Evolutionary conservation across 2,797 vertebrate species (phyloP), one percentile per base, ranked within the genome.

Genomic region (Kryptopterus vitreolus): DNA sequence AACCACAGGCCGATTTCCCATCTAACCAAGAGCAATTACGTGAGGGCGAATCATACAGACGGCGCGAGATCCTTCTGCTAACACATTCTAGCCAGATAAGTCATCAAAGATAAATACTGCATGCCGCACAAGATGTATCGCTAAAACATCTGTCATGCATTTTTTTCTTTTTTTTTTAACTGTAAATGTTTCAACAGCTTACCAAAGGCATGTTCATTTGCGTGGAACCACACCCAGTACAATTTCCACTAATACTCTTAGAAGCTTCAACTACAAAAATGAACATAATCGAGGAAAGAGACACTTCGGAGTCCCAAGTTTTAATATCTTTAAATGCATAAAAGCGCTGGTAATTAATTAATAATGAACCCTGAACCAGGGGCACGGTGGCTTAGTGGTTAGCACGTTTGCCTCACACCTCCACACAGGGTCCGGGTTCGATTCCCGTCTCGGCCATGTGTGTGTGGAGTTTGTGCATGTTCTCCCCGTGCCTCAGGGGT

Each of bases 1-100:
- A 80, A 75, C 35, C 57, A 66, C 20, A 72, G 78, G 24, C 18
- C 24, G 22, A 29, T 81, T 81, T 61, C 24, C 15, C n/a, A 38
- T n/a, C 53, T 73, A 15, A 22, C 63, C 33, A 59, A 59, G 15
- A 38, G 15, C 8, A 48, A 48, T 59, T 35, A 75, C 9, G 46
- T 48, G 59, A 33, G 52, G 57, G 11, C 38, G 43, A 76, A 68
- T 20, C 5, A 48, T 18, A 38, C 15, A 58, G 13, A 33, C 35
- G 2, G 22, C 53, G n/a, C 38, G 33, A 18, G 50, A 55, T 29
- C 22, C 59, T 13, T 65, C 53, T 11, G 38, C 9, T 29, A 48
- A 29, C 7, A 38, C 5, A 50, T 26, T 76, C 12, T 31, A 33
- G 16, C 2, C 6, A 50, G 58, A 43, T 59, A 46, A 10, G 5